These are phyloP conservation scores for Litoditis marina DNA, from an alignment of 2,888 invertebrate genomes.

Conservation along the genomic window DNA sequence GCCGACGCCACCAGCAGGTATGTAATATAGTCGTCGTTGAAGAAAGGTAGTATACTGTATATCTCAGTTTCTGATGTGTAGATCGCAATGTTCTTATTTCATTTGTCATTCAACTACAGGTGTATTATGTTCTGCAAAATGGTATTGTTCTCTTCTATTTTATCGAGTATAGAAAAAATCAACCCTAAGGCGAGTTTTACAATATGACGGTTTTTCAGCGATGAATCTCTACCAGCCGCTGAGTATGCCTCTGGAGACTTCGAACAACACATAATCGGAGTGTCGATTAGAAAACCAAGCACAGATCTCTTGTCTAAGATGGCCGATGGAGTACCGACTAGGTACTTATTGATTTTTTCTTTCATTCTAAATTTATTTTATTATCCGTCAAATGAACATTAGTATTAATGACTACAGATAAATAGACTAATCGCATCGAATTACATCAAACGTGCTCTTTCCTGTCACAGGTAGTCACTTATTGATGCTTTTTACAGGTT, in stretches of 20 bases:
- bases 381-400: too few relatives aligned
- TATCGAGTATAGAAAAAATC: neutral
- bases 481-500: too few relatives aligned
- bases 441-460: too few relatives aligned
- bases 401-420: too few relatives aligned
- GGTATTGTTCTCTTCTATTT: neutral
- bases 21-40: too few relatives aligned
- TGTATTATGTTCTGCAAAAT: too few relatives aligned
- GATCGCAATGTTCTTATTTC: neutral
- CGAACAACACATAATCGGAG: constrained; percentile 44
- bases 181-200: too few relatives aligned
- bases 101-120: neutral
- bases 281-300: constrained; percentile 47
- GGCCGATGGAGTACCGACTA: constrained; percentile 36
- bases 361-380: too few relatives aligned
- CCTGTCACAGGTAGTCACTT: too few relatives aligned
- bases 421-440: too few relatives aligned
- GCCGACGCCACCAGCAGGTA: constrained; percentile 52
- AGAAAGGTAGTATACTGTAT: too few relatives aligned
- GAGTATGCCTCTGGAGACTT: constrained; percentile 42
- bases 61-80: too few relatives aligned
- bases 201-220: constrained; percentile 29
- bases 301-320: constrained; percentile 43
- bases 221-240: constrained; percentile 44
- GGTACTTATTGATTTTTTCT: constrained; percentile 28